Evolutionary conservation across 2,888 invertebrate genomes (phyloP).

Genomic region (Lamellibrachia satsuma): DNA sequence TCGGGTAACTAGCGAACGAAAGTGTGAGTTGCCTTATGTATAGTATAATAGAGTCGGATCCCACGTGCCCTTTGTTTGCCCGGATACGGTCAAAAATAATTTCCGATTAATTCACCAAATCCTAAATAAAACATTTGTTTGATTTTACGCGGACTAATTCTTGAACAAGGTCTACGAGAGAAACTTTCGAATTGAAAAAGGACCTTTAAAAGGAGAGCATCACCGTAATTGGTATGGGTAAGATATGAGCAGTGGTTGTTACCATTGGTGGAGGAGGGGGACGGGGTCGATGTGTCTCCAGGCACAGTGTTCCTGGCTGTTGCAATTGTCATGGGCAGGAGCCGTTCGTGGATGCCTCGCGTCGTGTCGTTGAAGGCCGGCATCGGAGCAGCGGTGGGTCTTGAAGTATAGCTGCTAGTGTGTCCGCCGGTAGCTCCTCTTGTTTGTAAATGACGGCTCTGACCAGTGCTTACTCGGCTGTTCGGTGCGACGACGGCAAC

Average conservation of each 20-base stretch:
- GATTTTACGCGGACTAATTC: too few species aligned
- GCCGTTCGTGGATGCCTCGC: not conserved
- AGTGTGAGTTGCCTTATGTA: too few species aligned
- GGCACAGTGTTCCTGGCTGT: not conserved
- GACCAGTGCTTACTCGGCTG: not conserved
- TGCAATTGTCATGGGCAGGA: not conserved
- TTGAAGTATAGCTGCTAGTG: not conserved
- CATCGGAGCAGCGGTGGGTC: not conserved
- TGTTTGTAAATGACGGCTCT: not conserved
- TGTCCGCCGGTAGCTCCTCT: not conserved
- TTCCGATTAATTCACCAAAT: too few species aligned
- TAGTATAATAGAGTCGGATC: too few species aligned
- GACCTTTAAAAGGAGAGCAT: not conserved
- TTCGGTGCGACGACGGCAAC: not conserved
- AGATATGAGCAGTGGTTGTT: not conserved
- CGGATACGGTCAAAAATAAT: too few species aligned
- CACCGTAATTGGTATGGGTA: not conserved
- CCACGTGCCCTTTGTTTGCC: too few species aligned
- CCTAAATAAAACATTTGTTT: too few species aligned
- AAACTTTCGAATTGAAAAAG: too few species aligned
- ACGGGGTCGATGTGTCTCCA: not conserved
- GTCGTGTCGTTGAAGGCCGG: not conserved
- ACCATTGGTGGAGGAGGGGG: not conserved
- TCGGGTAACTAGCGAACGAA: too few species aligned
- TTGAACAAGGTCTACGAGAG: too few species aligned